Evolutionary conservation across 2,797 vertebrate species (phyloP).

Genomic region (Acrocephalus scirpaceus): DNA sequence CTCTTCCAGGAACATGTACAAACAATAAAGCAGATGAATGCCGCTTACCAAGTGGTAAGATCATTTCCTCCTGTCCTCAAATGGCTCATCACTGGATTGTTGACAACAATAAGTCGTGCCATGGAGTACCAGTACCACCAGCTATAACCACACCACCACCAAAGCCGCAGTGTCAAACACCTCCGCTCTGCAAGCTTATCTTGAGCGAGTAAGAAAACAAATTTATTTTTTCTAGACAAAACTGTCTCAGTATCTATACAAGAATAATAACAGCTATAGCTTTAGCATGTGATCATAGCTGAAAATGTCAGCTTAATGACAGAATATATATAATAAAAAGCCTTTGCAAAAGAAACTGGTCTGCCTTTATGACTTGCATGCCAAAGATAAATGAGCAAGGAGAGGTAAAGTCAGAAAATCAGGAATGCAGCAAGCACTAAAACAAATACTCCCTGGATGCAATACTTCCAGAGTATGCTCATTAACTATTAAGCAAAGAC

Average conservation of each 20-base stretch:
- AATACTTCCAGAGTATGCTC: neutral
- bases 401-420: neutral
- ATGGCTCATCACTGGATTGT: slow-evolving; percentile 78
- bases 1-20: slow-evolving; percentile 76
- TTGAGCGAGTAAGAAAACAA: slow-evolving; percentile 73
- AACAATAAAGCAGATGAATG: slow-evolving; percentile 76
- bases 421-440: neutral
- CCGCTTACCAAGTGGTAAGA: slow-evolving; percentile 70
- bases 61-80: slow-evolving; percentile 70
- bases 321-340: neutral
- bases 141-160: neutral
- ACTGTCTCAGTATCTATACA: neutral
- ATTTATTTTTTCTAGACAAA: neutral
- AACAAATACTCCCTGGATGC: neutral
- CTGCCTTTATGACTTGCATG: neutral
- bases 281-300: neutral
- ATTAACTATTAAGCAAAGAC: neutral
- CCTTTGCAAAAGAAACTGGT: neutral
- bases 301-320: neutral
- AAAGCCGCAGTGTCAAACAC: neutral
- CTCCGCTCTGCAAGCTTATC: slow-evolving; percentile 71
- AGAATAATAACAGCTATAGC: neutral
- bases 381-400: neutral
- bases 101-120: neutral
- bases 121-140: neutral